Percentiles rank a stretch among this genome's conserved stretches.
These are phyloP conservation scores for Nanorana parkeri DNA, from an alignment of 2,113 vertebrate genomes.

Conservation along the genomic window DNA sequence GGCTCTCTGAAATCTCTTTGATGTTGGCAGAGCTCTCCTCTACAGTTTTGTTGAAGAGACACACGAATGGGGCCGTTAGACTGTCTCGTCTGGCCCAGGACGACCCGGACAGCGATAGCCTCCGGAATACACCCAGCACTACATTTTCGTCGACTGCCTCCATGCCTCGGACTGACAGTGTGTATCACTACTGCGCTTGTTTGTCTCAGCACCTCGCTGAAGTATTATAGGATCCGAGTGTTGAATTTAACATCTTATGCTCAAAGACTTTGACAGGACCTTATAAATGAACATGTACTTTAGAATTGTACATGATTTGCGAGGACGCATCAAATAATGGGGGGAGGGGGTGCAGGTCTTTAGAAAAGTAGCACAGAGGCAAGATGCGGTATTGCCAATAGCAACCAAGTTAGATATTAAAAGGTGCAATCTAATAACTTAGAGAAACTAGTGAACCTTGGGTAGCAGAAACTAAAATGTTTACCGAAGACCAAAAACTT, in stretches of 20 bases:
- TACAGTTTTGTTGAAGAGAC: not conserved
- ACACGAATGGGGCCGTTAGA: not conserved
- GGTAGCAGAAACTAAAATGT: too few species aligned
- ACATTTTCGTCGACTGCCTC: not conserved
- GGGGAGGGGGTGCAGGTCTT: too few species aligned
- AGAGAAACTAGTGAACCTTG: too few species aligned
- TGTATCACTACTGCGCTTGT: not conserved
- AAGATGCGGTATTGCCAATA: too few species aligned
- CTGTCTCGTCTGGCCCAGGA: not conserved
- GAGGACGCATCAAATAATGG: not conserved
- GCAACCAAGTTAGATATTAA: too few species aligned
- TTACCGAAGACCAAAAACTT: too few species aligned
- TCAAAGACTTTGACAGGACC: not conserved
- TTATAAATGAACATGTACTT: not conserved
- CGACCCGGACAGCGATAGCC: not conserved
- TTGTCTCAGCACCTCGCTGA: not conserved
- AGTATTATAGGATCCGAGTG: slow-evolving; percentile 20
- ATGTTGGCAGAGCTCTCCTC: slow-evolving; percentile 1
- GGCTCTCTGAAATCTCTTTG: not conserved
- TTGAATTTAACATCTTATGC: slow-evolving; percentile 58
- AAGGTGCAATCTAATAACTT: too few species aligned
- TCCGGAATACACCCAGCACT: not conserved
- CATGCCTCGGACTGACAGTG: not conserved
- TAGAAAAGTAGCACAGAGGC: too few species aligned
- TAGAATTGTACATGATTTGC: not conserved